Evolutionary conservation across 1,140 invertebrate species (phyloP).

Genomic region (Drosophila bocqueti): DNA sequence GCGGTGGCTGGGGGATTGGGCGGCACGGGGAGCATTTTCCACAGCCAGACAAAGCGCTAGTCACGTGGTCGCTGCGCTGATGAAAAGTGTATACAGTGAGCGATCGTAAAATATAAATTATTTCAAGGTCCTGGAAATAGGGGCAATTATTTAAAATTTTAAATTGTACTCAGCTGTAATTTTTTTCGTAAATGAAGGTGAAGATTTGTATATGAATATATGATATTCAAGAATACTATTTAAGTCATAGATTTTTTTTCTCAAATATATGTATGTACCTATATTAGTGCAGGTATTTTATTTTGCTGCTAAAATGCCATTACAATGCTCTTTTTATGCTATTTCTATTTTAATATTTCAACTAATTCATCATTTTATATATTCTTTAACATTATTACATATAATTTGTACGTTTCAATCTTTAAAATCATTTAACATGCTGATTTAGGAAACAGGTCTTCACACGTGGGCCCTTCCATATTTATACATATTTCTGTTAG

Average conservation of each 20-base stretch:
- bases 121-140: conserved; percentile 21
- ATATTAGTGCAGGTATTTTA: too few species aligned
- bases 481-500: not conserved
- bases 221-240: not conserved
- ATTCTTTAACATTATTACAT: not conserved
- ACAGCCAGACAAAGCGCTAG: conserved; percentile 19
- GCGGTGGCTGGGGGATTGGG: not conserved
- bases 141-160: conserved; percentile 15
- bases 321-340: not conserved
- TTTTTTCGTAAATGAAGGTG: not conserved
- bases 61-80: conserved; percentile 33
- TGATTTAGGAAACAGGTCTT: not conserved
- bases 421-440: not conserved
- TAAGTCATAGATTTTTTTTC: too few species aligned
- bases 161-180: not conserved
- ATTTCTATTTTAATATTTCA: not conserved
- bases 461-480: not conserved
- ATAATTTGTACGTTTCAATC: not conserved
- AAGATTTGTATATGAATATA: not conserved
- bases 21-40: conserved; percentile 1
- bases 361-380: not conserved
- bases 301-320: not conserved
- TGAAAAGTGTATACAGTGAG: conserved; percentile 25
- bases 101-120: conserved; percentile 15
- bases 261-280: not conserved